phyloP scores from a whole-genome alignment of 2,797 vertebrate genomes.

The Ispidina lecontei region DNA sequence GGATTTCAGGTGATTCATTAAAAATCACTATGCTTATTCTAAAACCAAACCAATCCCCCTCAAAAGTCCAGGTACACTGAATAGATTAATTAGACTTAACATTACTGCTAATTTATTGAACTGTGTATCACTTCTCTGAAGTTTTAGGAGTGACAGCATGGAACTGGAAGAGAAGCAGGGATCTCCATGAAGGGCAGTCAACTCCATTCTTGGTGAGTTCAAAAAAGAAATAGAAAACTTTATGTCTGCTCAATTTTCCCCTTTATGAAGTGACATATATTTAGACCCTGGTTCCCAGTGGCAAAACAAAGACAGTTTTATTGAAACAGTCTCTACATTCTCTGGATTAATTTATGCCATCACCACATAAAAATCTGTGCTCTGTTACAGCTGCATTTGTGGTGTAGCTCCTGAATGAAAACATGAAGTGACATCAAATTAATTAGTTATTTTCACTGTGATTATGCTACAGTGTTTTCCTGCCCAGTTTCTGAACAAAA shows the following conservation, averaged over 20 bases:
- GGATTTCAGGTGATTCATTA: slow-evolving; percentile 1
- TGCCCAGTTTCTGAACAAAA: slow-evolving; percentile 6
- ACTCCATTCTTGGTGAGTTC: slow-evolving; percentile 8
- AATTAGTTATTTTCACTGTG: slow-evolving; percentile 10
- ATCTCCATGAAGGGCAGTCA: neutral
- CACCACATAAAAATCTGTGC: neutral
- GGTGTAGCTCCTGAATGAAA: slow-evolving; percentile 25
- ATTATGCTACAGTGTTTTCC: neutral
- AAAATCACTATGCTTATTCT: neutral
- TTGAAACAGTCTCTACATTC: neutral
- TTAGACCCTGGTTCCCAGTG: neutral
- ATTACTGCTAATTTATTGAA: neutral
- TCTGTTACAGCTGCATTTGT: slow-evolving; percentile 8
- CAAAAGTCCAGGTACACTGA: neutral
- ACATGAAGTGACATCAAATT: neutral
- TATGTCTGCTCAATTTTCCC: neutral
- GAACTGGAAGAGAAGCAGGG: slow-evolving; percentile 8
- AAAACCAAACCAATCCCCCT: neutral
- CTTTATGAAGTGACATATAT: neutral
- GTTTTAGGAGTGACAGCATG: neutral
- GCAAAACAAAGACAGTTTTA: neutral
- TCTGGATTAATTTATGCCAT: neutral
- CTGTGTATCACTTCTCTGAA: slow-evolving; percentile 4
- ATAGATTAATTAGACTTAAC: neutral
- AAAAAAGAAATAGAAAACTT: neutral